Percentiles rank a stretch among this genome's conserved stretches.
Conservation (phyloP, 2,888 invertebrate species). For the Pocota personata region DNA sequence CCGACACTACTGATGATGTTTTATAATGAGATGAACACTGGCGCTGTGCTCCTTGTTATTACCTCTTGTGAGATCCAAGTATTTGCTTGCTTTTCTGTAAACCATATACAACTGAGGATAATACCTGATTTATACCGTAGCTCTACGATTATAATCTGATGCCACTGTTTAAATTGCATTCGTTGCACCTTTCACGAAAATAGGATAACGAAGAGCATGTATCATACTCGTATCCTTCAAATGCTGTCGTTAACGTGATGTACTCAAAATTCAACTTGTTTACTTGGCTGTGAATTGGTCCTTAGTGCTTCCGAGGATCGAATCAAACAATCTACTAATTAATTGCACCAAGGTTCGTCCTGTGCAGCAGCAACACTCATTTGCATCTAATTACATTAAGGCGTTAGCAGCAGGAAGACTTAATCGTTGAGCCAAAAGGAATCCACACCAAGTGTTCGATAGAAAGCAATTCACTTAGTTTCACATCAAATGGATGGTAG, state of each 20-base stretch:
- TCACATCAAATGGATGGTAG: background rate
- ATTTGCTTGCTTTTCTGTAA: background rate
- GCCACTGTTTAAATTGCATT: background rate
- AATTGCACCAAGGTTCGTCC: slow-evolving; percentile 13
- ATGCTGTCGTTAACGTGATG: background rate
- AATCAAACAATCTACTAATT: slow-evolving; percentile 46
- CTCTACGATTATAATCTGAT: slow-evolving; percentile 4
- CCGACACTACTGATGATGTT: slow-evolving; percentile 8
- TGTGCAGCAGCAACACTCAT: slow-evolving; percentile 11
- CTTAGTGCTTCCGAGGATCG: background rate
- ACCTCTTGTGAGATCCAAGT: background rate
- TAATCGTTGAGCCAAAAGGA: slow-evolving; percentile 4
- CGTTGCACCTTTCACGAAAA: background rate
- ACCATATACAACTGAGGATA: background rate
- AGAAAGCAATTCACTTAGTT: slow-evolving; percentile 27
- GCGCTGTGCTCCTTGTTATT: background rate
- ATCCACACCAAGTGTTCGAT: slow-evolving; percentile 20
- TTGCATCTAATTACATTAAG: slow-evolving; percentile 39
- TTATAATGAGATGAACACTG: slow-evolving; percentile 7
- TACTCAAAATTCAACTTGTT: background rate
- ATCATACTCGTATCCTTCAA: background rate
- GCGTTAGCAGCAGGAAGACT: background rate
- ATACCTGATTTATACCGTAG: background rate
- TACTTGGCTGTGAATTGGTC: background rate
- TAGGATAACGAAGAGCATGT: background rate